These are phyloP conservation scores for Ophion slaviceki DNA, from an alignment of 2,888 invertebrate genomes.

Conservation along the genomic window DNA sequence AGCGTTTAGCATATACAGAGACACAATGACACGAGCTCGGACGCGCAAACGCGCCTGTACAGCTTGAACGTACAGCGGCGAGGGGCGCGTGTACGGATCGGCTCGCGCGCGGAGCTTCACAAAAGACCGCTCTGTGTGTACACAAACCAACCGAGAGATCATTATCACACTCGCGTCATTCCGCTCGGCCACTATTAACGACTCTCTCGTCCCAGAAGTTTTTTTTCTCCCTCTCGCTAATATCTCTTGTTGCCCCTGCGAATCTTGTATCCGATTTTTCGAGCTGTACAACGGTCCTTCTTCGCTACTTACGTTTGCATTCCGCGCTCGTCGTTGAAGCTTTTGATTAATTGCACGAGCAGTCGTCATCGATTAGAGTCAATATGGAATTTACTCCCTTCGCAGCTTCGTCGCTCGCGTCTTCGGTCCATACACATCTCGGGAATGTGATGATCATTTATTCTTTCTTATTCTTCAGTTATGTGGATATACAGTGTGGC, in stretches of 20 bases:
- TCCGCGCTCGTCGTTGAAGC: not conserved
- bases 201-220: constrained; percentile 11
- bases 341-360: not conserved
- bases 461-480: too few relatives aligned
- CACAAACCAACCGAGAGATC: constrained; percentile 53
- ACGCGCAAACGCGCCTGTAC: constrained; percentile 3
- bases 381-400: not conserved
- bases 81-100: too few relatives aligned
- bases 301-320: constrained; percentile 5
- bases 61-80: too few relatives aligned
- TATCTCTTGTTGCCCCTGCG: constrained; percentile 2
- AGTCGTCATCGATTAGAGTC: not conserved
- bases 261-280: constrained; percentile 56
- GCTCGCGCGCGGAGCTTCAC: constrained; percentile 47
- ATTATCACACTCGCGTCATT: constrained; percentile 65
- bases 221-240: not conserved
- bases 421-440: too few relatives aligned
- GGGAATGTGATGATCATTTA: too few relatives aligned
- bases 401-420: too few relatives aligned
- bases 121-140: constrained; percentile 61
- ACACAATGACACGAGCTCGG: constrained; percentile 3
- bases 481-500: too few relatives aligned
- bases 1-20: constrained; percentile 17
- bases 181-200: constrained; percentile 54
- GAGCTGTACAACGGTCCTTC: constrained; percentile 30